phyloP scores from a whole-genome alignment of 2,888 invertebrate genomes.

The Linnaemya vulpina region DNA sequence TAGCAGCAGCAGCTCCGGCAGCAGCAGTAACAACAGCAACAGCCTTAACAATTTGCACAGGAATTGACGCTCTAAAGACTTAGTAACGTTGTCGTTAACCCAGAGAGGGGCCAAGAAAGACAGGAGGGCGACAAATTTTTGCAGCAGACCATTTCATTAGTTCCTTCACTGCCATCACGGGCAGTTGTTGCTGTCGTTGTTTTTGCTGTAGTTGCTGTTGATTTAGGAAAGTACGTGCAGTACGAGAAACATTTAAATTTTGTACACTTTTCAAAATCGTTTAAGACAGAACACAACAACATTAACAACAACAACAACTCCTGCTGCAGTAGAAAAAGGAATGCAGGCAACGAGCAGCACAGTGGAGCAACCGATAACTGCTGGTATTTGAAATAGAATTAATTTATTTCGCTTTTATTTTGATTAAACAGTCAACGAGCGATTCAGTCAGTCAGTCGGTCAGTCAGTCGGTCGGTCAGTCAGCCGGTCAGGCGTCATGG shows the following conservation, averaged over 20 bases:
- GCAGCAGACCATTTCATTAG: conserved; percentile 49
- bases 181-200: conserved; percentile 21
- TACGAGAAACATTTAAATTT: conserved; percentile 61
- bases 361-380: conserved; percentile 21
- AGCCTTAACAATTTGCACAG: neutral
- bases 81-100: neutral
- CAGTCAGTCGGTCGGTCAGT: neutral
- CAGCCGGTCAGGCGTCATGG: conserved; percentile 9
- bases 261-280: conserved; percentile 59
- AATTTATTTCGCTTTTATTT: conserved; percentile 49
- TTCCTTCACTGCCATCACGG: conserved; percentile 39
- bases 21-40: neutral
- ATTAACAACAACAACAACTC: neutral
- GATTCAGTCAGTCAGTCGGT: conserved; percentile 14
- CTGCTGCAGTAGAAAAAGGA: conserved; percentile 35
- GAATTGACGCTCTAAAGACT: conserved; percentile 34
- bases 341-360: conserved; percentile 20
- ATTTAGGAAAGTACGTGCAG: conserved; percentile 50
- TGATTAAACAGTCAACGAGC: conserved; percentile 4
- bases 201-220: conserved; percentile 31
- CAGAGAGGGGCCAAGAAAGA: neutral
- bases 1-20: neutral
- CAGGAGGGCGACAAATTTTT: conserved; percentile 25
- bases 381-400: conserved; percentile 37
- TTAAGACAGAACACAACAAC: conserved; percentile 35